Base-by-base conservation (phyloP, 2,888 invertebrate species). In the Tachina fera region DNA sequence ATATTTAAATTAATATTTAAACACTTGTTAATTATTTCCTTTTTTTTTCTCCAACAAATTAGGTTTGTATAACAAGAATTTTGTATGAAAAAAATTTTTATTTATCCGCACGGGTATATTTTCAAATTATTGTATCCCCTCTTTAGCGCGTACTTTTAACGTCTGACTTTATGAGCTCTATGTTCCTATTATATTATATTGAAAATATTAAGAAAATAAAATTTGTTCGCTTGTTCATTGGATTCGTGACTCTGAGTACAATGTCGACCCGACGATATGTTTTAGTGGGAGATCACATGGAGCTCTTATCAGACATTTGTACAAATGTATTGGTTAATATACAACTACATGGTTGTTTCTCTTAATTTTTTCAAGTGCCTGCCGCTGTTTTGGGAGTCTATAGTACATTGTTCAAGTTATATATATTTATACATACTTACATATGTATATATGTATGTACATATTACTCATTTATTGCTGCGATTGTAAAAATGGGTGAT, bases 111-210 rank as follows among this genome's bases (percentile, higher is more conserved):
- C 11, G 67, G 67, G 60, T 76, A 31, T 49, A 47, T 56, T 16
- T 41, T 67, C 47, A 14, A 45, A 51, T 5, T 31, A 4, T 3
- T 82, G 72, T 81, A 83, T 84, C 67, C 87, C 87, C 88, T 89
- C 88, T 89, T 86, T 83, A 88, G 85, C 87, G 85, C 88, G 89
- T 87, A 89, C 89, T 84, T 87, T 88, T 88, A 87, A 88, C 87
- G 88, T 89, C 89, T 91, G 91, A 90, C 89, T 89, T 88, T 87
- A 84, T 89, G 88, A 87, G 88, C 87, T 83, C 86, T 88, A 88
- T 88, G 88, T 89, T 87, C 87, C 89, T 87, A 87, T 87, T 87
- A 88, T 91, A 91, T 90, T 91, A 91, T 90, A 89, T 84, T 83
- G 81, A 87, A 86, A 82, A 87, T 77, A 75, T 72, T 41, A 83